A percentile compares a stretch with the other conserved stretches of the same genome.
These are phyloP conservation scores for Eulithis testata DNA, from an alignment of 2,888 invertebrate genomes.

Conservation along the genomic window DNA sequence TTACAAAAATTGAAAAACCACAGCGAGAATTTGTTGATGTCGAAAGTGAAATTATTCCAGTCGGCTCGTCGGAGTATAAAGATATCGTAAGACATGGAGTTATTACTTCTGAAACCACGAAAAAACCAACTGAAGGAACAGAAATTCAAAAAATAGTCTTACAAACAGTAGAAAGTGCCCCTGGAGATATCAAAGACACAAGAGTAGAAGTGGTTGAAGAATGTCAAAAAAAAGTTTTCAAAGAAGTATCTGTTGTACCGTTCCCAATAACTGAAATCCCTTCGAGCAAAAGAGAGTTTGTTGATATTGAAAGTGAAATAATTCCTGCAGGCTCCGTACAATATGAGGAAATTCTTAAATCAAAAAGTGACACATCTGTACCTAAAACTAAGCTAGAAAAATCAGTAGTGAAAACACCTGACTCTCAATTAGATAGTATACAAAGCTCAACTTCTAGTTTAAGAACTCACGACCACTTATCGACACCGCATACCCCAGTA, in stretches of 20 bases:
- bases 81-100: constrained; percentile 68
- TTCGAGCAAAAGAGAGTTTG: constrained; percentile 78
- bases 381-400: constrained; percentile 78
- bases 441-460: constrained; percentile 85
- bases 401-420: constrained; percentile 70
- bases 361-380: constrained; percentile 80
- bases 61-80: constrained; percentile 75
- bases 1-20: constrained; percentile 69
- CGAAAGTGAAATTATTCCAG: constrained; percentile 77
- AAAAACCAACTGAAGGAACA: constrained; percentile 55
- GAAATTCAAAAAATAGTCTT: constrained; percentile 56
- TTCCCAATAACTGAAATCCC: constrained; percentile 76
- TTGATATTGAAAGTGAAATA: constrained; percentile 78
- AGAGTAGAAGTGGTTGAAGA: constrained; percentile 58
- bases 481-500: constrained; percentile 85
- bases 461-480: constrained; percentile 81
- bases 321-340: constrained; percentile 73
- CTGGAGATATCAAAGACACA: constrained; percentile 33
- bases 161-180: constrained; percentile 54
- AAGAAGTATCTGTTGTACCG: constrained; percentile 72
- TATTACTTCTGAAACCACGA: constrained; percentile 70
- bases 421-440: constrained; percentile 77
- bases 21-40: constrained; percentile 79
- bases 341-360: constrained; percentile 80
- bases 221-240: constrained; percentile 66